Percentiles rank a stretch among this genome's conserved stretches.
These are phyloP conservation scores for Iselma pallidipennis DNA, from an alignment of 2,888 invertebrate species.

Conservation along the genomic window DNA sequence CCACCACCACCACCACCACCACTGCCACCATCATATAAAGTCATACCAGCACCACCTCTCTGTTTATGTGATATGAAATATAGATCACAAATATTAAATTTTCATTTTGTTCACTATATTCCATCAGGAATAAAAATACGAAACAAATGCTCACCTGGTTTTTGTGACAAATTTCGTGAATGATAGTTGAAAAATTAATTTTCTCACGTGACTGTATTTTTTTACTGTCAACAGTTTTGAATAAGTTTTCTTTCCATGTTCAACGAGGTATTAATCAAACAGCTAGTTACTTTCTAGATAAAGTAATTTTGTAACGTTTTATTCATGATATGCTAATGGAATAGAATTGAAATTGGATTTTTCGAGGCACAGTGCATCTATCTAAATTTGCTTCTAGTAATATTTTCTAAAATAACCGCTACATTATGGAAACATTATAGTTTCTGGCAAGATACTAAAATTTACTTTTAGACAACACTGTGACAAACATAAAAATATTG, in stretches of 20 bases:
- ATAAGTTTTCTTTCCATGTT: not conserved
- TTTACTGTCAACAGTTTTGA: not conserved
- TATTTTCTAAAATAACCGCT: too few relatives aligned
- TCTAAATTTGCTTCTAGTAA: too few relatives aligned
- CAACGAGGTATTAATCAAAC: not conserved
- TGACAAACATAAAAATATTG: too few relatives aligned
- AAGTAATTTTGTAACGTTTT: not conserved
- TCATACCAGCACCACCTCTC: not conserved
- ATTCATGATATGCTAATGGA: not conserved
- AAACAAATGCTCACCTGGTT: not conserved
- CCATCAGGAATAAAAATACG: not conserved
- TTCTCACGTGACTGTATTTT: not conserved
- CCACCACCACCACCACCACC: constrained; percentile 35
- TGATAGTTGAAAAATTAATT: not conserved
- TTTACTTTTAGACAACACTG: too few relatives aligned
- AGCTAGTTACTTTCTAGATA: not conserved
- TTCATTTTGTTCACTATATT: not conserved
- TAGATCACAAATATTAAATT: constrained; percentile 3
- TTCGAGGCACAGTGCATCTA: too few relatives aligned
- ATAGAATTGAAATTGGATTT: not conserved
- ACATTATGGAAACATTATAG: too few relatives aligned
- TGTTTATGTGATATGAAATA: not conserved
- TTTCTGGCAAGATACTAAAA: too few relatives aligned
- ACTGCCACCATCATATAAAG: constrained; percentile 28
- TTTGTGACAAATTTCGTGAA: not conserved